These are phyloP conservation scores for Meleagris gallopavo DNA, from an alignment of 2,113 vertebrate species.

Conservation along the genomic window DNA sequence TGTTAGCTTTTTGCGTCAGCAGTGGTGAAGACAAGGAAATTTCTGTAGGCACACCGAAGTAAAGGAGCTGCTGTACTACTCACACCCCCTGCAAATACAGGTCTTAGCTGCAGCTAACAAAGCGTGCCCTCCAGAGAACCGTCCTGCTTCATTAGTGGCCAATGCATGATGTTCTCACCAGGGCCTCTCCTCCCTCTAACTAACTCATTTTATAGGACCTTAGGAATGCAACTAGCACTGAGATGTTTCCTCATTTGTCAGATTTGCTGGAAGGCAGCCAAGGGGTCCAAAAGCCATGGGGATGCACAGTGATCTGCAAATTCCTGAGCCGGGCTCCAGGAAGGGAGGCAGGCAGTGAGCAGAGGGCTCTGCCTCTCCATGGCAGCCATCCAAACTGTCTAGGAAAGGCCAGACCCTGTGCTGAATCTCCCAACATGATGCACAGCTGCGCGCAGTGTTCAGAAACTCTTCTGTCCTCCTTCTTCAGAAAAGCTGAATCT, in stretches of 20 bases:
- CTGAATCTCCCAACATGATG: accelerated
- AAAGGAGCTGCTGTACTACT: not conserved
- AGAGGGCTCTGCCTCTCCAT: not conserved
- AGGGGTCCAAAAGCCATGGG: not conserved
- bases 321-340: not conserved
- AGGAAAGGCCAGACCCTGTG: not conserved
- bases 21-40: not conserved
- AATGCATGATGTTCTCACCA: not conserved
- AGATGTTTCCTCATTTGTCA: slow-evolving; percentile 56
- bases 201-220: slow-evolving; percentile 50
- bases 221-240: slow-evolving; percentile 58
- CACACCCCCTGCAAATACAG: not conserved
- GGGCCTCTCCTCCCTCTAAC: slow-evolving; percentile 31
- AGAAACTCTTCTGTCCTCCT: not conserved
- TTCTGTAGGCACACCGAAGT: not conserved
- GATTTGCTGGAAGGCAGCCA: slow-evolving; percentile 34
- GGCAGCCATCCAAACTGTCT: not conserved
- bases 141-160: slow-evolving; percentile 30
- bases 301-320: not conserved
- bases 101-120: slow-evolving; percentile 8
- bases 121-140: not conserved
- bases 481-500: not conserved
- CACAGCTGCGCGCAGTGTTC: not conserved
- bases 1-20: not conserved
- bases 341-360: not conserved